Percentiles rank a stretch among this genome's conserved stretches.
These are phyloP conservation scores for Lethrus apterus DNA, from an alignment of 1,140 invertebrate genomes.

Conservation along the genomic window DNA sequence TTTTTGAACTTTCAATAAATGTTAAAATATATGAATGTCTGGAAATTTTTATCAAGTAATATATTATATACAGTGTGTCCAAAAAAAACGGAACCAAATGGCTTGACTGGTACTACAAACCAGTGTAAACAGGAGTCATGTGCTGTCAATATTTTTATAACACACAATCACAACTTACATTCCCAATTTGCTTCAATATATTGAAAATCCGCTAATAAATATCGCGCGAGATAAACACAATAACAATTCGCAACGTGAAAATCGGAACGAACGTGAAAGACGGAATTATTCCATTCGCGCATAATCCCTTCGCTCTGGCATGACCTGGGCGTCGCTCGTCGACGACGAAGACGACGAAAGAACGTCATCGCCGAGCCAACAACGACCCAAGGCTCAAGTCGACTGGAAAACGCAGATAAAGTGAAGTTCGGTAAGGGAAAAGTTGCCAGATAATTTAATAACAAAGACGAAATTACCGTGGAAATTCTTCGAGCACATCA, in stretches of 20 bases:
- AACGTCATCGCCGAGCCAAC: constrained; percentile 7
- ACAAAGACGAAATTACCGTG: constrained; percentile 40
- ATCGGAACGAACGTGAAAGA: constrained; percentile 2
- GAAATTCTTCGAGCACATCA: constrained; percentile 33
- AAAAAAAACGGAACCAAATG: no score
- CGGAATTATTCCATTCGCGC: no score
- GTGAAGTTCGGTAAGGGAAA: constrained; percentile 36
- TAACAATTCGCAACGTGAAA: neutral
- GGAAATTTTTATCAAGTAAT: no score
- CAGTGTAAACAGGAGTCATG: no score
- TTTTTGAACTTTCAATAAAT: no score
- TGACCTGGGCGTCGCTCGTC: constrained; percentile 9
- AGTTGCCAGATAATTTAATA: constrained; percentile 43
- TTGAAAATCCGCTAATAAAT: neutral
- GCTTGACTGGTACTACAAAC: no score
- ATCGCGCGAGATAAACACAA: neutral
- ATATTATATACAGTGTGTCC: no score
- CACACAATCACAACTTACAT: no score
- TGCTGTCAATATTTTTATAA: no score
- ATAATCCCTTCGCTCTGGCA: constrained; percentile 10
- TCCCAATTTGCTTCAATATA: neutral
- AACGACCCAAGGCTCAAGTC: constrained; percentile 30
- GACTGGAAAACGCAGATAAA: constrained; percentile 41
- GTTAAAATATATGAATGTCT: no score
- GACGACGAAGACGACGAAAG: no score